Evolutionary conservation across 92 coral and sea anemone genomes (phyloP).

Genomic region (Micromussa lordhowensis): DNA sequence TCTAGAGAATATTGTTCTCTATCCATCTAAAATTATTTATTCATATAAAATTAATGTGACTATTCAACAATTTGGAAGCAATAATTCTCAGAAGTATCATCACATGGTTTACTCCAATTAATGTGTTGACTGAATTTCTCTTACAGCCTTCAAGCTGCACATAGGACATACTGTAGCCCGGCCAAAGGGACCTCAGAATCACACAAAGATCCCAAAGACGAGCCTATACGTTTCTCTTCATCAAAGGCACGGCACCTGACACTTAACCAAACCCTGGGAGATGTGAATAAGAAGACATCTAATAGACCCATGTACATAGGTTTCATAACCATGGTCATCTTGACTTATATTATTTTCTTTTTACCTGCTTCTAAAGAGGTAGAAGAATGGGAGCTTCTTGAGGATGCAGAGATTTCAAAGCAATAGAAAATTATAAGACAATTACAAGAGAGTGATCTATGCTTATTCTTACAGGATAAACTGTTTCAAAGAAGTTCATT

Average conservation of each 20-base stretch:
- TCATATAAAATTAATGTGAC: too few species aligned
- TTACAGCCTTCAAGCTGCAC: conserved; percentile 13
- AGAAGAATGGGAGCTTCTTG: conserved; percentile 45
- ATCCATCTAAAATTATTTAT: too few species aligned
- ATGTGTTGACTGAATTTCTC: background rate
- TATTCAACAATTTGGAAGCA: too few species aligned
- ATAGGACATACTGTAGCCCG: conserved; percentile 22
- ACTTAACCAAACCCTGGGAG: conserved; percentile 69
- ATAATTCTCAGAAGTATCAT: too few species aligned
- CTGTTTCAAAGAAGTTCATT: background rate
- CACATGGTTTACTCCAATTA: too few species aligned
- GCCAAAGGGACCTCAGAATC: conserved; percentile 23
- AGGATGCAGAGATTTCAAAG: conserved; percentile 1
- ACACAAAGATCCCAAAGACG: conserved; percentile 39
- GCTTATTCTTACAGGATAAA: background rate
- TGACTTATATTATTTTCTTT: conserved; percentile 47
- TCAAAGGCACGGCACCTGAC: conserved; percentile 84
- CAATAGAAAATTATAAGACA: background rate
- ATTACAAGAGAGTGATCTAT: background rate
- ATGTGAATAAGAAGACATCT: conserved; percentile 14
- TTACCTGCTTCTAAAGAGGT: conserved; percentile 7
- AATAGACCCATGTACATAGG: conserved; percentile 23
- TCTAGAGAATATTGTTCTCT: too few species aligned
- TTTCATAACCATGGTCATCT: conserved; percentile 12
- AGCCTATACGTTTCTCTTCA: conserved; percentile 86